Evolutionary conservation across 2,888 invertebrate genomes (phyloP).

Genomic region (Agelastica alni): DNA sequence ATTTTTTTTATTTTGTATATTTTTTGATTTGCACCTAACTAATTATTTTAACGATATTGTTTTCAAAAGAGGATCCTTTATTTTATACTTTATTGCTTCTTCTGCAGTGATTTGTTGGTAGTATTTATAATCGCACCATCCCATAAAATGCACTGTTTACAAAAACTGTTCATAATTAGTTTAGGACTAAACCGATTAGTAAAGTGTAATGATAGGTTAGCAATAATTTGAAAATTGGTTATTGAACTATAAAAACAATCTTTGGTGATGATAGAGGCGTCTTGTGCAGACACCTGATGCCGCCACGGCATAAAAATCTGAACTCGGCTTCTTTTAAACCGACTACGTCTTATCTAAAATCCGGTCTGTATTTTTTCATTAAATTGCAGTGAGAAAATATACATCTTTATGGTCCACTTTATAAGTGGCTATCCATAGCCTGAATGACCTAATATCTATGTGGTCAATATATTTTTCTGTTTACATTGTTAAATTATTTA

Average conservation of each 20-base stretch:
- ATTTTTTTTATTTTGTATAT: too few species aligned
- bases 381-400: neutral
- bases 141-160: slow-evolving; percentile 44
- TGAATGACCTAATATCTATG: too few species aligned
- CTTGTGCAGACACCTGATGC: slow-evolving; percentile 42
- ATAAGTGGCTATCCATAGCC: too few species aligned
- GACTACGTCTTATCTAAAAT: slow-evolving; percentile 6
- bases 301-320: neutral
- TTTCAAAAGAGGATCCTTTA: too few species aligned
- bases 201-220: slow-evolving; percentile 55
- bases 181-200: slow-evolving; percentile 55
- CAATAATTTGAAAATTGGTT: slow-evolving; percentile 53
- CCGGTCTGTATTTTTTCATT: slow-evolving; percentile 6
- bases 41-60: too few species aligned
- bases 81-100: too few species aligned
- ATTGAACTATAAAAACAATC: slow-evolving; percentile 50
- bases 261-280: slow-evolving; percentile 50
- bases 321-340: slow-evolving; percentile 2
- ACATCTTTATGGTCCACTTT: too few species aligned
- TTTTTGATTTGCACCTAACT: too few species aligned
- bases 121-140: too few species aligned
- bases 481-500: too few species aligned
- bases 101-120: too few species aligned
- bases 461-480: too few species aligned
- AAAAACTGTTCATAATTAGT: slow-evolving; percentile 54